Evolutionary conservation across 2,888 invertebrate genomes (phyloP).

Genomic region (Aphodius sticticus): DNA sequence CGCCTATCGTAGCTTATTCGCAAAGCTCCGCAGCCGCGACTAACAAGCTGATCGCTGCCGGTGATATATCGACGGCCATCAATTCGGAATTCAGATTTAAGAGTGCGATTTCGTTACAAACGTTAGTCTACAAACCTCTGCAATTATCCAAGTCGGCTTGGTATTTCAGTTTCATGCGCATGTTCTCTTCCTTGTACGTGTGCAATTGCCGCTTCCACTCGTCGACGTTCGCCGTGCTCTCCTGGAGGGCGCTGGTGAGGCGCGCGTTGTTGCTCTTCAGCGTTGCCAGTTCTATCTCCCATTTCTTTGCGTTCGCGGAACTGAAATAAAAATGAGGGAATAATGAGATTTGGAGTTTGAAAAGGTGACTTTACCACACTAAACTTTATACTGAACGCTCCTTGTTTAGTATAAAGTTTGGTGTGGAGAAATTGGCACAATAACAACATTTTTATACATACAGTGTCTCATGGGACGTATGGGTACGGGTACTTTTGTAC

Average conservation of each 20-base stretch:
- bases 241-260: conserved; percentile 93
- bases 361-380: no score
- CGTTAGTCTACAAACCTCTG: conserved; percentile 59
- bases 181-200: conserved; percentile 90
- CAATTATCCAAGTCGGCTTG: conserved; percentile 75
- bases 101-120: neutral
- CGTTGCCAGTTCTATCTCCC: conserved; percentile 96
- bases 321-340: conserved; percentile 62
- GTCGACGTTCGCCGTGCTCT: conserved; percentile 96
- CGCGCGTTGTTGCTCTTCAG: conserved; percentile 96
- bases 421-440: no score
- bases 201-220: conserved; percentile 98
- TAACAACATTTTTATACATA: no score
- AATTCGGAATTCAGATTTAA: neutral
- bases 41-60: no score
- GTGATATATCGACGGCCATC: no score
- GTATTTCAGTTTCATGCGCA: conserved; percentile 78
- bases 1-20: neutral
- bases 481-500: no score
- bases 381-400: no score
- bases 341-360: neutral
- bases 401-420: no score
- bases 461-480: no score
- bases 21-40: neutral
- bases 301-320: conserved; percentile 97